Base-by-base conservation (phyloP, 2,797 vertebrate species). In the Champsocephalus gunnari region DNA sequence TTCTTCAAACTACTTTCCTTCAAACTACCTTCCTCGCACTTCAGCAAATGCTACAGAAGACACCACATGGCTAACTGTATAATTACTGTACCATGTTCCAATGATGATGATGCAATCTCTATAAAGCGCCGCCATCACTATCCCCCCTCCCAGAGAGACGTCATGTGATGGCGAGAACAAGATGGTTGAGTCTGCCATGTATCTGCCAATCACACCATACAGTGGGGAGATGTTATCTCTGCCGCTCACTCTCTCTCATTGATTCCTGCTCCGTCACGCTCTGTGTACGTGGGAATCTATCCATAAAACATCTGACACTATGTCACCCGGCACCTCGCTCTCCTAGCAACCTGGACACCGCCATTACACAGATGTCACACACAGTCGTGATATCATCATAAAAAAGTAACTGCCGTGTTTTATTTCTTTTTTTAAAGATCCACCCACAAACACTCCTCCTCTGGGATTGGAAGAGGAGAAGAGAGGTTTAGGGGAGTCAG, bases 301-400 rank as follows among this genome's bases (percentile, higher is more conserved):
- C 88, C 83, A 86, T 91, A 86, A 88, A 91, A 84, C 80, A 83
- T 80, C 80, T 86, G 87, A 89, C 79, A 80, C 81, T 9, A 6
- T 87, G 85, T 88, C 85, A 87, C 66, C 72, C 24, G 38, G 55
- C 82, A 47, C 58, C 70, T 75, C 53, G 9, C 63, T 81, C 73
- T 58, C 19, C 66, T 65, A 38, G 50, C 88, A 91, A 87, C 89
- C 87, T 86, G 90, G 89, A 87, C 81, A 48, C 77, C 64, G 73
- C 74, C 91, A 92, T 93, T 90, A 89, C 84, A 87, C 91, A 94
- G 93, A 94, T 92, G 93, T 92, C 91, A 88, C 69, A 65, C 88
- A 71, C 87, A 79, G 87, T 86, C 86, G 88, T 85, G 90, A 92
- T 90, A 90, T 91, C 91, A 91, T 90, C 89, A 83, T 92, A 88